Percentiles rank a stretch among this genome's conserved stretches.
Conservation (phyloP, 2,113 vertebrate species). For the Columba livia region DNA sequence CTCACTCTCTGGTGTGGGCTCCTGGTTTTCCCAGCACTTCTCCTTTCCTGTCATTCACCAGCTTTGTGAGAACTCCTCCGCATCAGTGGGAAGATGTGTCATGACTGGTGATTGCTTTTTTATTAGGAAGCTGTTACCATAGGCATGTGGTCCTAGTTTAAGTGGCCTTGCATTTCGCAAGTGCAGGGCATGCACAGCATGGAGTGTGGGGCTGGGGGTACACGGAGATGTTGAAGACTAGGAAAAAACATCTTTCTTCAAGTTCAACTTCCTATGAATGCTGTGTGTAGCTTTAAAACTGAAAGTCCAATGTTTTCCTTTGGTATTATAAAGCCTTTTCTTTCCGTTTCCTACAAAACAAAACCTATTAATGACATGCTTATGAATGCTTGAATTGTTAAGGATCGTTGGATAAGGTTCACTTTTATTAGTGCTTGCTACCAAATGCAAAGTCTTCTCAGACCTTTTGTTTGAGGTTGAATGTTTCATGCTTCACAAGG, state of each 20-base stretch:
- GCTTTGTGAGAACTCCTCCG: neutral
- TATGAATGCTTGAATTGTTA: neutral
- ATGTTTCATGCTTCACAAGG: neutral
- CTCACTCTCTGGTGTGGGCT: neutral
- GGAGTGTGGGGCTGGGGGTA: neutral
- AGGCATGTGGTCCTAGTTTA: neutral
- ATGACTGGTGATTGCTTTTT: neutral
- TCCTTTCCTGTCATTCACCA: neutral
- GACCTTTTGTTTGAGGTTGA: neutral
- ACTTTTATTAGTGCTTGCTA: neutral
- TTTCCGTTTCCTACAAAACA: neutral
- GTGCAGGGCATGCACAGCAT: no score
- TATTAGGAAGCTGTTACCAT: neutral
- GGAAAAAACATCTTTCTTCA: neutral
- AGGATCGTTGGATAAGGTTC: neutral
- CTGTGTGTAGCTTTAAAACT: fast-evolving
- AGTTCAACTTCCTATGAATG: neutral
- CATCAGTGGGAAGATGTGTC: neutral
- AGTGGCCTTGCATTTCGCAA: neutral
- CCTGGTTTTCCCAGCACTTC: neutral
- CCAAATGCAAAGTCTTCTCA: neutral
- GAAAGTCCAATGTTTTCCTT: neutral
- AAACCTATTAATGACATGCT: neutral
- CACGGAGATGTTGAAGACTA: neutral
- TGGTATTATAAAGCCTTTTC: neutral